These are phyloP conservation scores for Clytia hemisphaerica DNA, from an alignment of 30 jellyfish, hydroid and myxozoan species.

Conservation along the genomic window DNA sequence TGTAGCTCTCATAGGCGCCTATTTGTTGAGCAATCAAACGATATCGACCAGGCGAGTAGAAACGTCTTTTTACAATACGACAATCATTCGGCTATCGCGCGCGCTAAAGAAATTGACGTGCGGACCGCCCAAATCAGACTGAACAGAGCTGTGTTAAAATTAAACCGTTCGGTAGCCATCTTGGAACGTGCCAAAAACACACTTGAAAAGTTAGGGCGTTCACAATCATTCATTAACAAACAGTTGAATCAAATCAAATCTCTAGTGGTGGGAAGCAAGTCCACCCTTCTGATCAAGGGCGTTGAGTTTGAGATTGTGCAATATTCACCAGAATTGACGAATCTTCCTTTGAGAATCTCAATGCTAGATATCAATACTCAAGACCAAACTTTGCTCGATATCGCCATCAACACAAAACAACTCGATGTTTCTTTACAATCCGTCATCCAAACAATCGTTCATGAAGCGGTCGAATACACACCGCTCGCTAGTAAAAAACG, in stretches of 20 bases:
- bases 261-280: constrained; percentile 28
- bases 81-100: constrained; percentile 31
- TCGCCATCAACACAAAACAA: constrained; percentile 37
- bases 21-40: constrained; percentile 18
- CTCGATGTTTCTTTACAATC: constrained; percentile 15
- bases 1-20: constrained; percentile 30
- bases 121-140: constrained; percentile 36
- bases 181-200: background rate
- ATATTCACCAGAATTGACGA: constrained; percentile 10
- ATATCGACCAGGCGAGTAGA: constrained; percentile 45
- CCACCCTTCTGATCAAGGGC: constrained; percentile 40
- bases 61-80: no score
- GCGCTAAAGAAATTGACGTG: constrained; percentile 40
- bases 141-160: constrained; percentile 37
- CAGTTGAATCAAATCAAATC: constrained; percentile 10
- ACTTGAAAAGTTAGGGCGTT: constrained; percentile 12
- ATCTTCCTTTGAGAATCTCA: constrained; percentile 48
- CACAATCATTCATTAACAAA: background rate
- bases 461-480: constrained; percentile 17
- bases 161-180: constrained; percentile 36
- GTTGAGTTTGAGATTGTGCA: constrained; percentile 45
- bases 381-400: background rate
- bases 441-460: constrained; percentile 29
- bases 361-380: constrained; percentile 11
- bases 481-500: constrained; percentile 32